These are phyloP conservation scores for Danaus plexippus DNA, from an alignment of 1,140 invertebrate species.

Conservation along the genomic window DNA sequence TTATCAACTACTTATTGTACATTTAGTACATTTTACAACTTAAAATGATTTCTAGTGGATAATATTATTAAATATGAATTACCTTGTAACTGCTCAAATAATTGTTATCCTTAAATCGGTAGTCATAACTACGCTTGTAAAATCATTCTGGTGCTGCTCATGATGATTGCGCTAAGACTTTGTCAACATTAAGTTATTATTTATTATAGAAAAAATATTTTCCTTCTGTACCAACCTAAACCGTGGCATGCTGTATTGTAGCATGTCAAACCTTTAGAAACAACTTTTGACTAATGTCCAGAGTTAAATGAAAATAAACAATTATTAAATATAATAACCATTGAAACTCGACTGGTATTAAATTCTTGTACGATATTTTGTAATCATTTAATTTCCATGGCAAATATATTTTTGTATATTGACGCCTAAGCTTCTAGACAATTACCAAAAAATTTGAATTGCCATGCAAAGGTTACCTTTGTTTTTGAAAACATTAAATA, in stretches of 20 bases:
- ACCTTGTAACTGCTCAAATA: slow-evolving; percentile 24
- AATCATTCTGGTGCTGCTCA: slow-evolving; percentile 16
- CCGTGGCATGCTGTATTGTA: neutral
- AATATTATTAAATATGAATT: slow-evolving; percentile 25
- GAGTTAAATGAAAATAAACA: no score
- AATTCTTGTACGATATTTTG: no score
- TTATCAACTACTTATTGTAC: neutral
- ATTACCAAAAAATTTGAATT: slow-evolving; percentile 10
- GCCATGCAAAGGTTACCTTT: neutral
- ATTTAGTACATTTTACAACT: no score
- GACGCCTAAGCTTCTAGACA: slow-evolving; percentile 1
- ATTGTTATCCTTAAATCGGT: slow-evolving; percentile 24
- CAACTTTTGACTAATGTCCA: no score
- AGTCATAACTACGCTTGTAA: slow-evolving; percentile 19
- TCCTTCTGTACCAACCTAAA: no score
- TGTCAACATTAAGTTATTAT: neutral
- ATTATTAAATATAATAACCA: no score
- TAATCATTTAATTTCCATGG: no score
- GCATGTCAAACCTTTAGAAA: neutral
- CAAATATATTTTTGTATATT: slow-evolving; percentile 1
- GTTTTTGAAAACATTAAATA: slow-evolving; percentile 17
- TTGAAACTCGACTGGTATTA: no score
- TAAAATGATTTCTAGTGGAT: slow-evolving; percentile 10
- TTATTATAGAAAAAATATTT: no score
- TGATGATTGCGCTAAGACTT: slow-evolving; percentile 4